Evolutionary conservation across 2,888 invertebrate genomes (phyloP), one percentile per base, ranked within the genome.

Genomic region (Notocelia uddmanniana): DNA sequence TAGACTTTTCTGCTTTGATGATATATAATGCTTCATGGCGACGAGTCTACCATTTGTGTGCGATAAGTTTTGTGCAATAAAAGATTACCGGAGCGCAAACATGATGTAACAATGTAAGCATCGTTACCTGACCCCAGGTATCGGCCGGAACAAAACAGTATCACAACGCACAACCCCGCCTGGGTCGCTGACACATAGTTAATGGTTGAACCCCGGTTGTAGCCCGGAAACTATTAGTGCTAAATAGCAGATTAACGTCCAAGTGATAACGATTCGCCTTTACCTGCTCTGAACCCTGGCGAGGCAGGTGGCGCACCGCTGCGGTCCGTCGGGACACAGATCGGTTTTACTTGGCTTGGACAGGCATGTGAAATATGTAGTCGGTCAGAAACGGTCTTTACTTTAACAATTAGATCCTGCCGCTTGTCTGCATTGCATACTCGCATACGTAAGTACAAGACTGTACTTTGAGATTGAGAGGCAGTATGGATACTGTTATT

Each of bases 201-300:
- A 71, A 71, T 71, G 59, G 66, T 59, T 55, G 71, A 21, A 54
- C 26, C 45, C 45, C n/a, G n/a, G n/a, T 70, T 66, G 60, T 71
- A 54, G 58, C n/a, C 71, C 71, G 66, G 66, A 71, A 70, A 71
- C 71, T 71, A 71, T 71, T 71, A 71, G 71, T 41, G 59, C 66
- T 71, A 71, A 71, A 60, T 60, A 59, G 54, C 54, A 54, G 71
- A 52, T 71, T 67, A 71, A 54, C 59, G 58, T 58, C 50, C 58
- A 19, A 60, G 54, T 48, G 71, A 59, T 48, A 66, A 41, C 50
- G 59, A 31, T 67, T 67, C 31, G 31, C 8, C 52, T 18, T 67
- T 71, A 71, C 71, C 71, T 71, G 71, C 59, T 59, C 15, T 37
- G 64, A 52, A 45, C 64, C 55, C 23, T 37, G 37, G 45, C 21